A percentile compares a stretch with the other conserved stretches of the same genome.
Evolutionary conservation across 2,113 vertebrate genomes (phyloP).

Genomic region (Nothobranchius kuhntae): DNA sequence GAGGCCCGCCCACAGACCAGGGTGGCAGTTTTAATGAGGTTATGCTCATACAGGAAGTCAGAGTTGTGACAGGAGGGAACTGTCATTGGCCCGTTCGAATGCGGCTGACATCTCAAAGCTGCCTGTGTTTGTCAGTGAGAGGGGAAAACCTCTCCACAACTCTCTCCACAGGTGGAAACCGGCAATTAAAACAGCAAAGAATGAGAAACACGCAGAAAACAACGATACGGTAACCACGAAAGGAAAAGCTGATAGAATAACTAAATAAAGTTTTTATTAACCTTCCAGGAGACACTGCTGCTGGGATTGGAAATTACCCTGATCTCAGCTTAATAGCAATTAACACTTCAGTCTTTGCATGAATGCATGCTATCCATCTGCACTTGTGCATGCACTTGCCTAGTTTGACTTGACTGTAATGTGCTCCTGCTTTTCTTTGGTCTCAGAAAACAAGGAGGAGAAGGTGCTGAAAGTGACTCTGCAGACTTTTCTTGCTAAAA

Average conservation of each 20-base stretch:
- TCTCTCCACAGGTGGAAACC: conserved; percentile 74
- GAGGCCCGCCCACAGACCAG: conserved; percentile 74
- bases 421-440: conserved; percentile 29
- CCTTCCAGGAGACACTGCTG: conserved; percentile 46
- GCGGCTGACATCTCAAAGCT: conserved; percentile 75
- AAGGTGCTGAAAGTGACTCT: conserved; percentile 66
- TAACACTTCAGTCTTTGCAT: conserved; percentile 7
- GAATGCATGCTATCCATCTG: neutral
- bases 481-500: conserved; percentile 51
- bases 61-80: conserved; percentile 79
- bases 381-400: neutral
- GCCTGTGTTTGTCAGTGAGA: conserved; percentile 67
- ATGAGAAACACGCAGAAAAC: conserved; percentile 53
- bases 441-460: conserved; percentile 7
- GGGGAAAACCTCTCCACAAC: conserved; percentile 63
- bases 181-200: conserved; percentile 75
- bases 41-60: conserved; percentile 78
- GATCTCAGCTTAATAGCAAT: conserved; percentile 50
- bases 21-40: conserved; percentile 81
- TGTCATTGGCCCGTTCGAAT: conserved; percentile 77
- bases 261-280: conserved; percentile 58
- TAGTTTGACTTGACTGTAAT: conserved; percentile 8
- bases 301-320: conserved; percentile 51
- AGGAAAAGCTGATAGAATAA: conserved; percentile 62
- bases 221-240: conserved; percentile 54